Base-by-base conservation (phyloP, 2,113 vertebrate species). In the Pygoscelis adeliae region DNA sequence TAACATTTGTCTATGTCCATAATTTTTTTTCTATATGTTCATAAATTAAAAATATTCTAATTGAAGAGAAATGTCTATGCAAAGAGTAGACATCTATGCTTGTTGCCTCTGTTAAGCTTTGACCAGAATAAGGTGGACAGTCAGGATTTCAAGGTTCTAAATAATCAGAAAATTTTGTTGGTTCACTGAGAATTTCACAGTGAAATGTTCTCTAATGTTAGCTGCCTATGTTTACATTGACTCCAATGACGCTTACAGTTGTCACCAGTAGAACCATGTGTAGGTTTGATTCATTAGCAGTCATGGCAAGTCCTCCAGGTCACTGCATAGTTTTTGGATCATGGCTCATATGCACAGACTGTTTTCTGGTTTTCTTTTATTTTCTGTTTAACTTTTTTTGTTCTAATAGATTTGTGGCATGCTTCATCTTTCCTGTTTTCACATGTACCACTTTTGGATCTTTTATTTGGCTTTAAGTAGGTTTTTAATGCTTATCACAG, bases 261-360 rank as follows among this genome's bases (percentile, higher is more conserved):
- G 32, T 85, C 36, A 76, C 18, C 1, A 5, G 36, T 23, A 50
- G 19, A 61, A 82, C 12, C 5, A 11, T 0, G 0, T 25, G 22
- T 47, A 47, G 47, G 5, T 79, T 89, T 93, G 30, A 42, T 61
- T 85, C 20, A 59, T 15, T n/a, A 82, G 3, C 21, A 71, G 27
- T 50, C 38, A 78, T 5, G 6, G 27, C 11, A 95, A 88, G 21
- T 76, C 30, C 21, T 93, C 23, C 34, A 4, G 5, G 53, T 76
- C 20, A 52, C 13, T 40, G 27, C 6, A 65, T 5, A 42, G 9
- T 4, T 61, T 91, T 89, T 83, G 11, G 21, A 61, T 52, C 30
- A 29, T 8, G 6, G 27, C 23, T 65, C 34, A 49, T 32, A 69
- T 26, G 7, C 16, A 52, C 6, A 34, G 34, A 42, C 8, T 42